A percentile compares a stretch with the other conserved stretches of the same genome.
These are phyloP conservation scores for Prenolepis imparis DNA, from an alignment of 2,888 invertebrate species.

Conservation along the genomic window DNA sequence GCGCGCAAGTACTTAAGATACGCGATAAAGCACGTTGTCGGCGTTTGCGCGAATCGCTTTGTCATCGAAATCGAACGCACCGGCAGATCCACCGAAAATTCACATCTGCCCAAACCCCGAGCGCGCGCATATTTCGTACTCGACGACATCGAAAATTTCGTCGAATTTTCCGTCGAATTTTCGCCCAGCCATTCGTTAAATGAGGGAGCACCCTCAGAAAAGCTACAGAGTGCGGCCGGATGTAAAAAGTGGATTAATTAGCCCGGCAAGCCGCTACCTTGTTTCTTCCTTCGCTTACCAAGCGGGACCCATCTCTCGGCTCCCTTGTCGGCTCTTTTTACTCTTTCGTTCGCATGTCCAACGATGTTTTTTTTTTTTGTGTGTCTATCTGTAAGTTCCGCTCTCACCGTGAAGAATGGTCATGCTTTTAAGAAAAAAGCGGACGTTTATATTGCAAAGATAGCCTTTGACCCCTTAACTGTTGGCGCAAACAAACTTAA, in stretches of 20 bases:
- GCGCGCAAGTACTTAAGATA: slow-evolving; percentile 27
- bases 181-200: neutral
- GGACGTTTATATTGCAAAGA: slow-evolving; percentile 20
- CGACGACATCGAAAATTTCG: neutral
- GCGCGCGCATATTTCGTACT: neutral
- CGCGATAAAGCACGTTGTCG: slow-evolving; percentile 48
- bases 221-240: slow-evolving; percentile 40
- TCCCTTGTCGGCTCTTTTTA: slow-evolving; percentile 61
- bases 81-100: slow-evolving; percentile 22
- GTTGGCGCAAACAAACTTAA: slow-evolving; percentile 3
- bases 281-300: slow-evolving; percentile 67
- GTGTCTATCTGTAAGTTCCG: slow-evolving; percentile 35
- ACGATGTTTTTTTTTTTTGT: slow-evolving; percentile 3
- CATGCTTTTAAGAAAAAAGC: slow-evolving; percentile 27
- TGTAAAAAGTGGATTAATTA: slow-evolving; percentile 77
- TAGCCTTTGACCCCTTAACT: slow-evolving; percentile 17
- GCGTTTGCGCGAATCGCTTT: slow-evolving; percentile 37
- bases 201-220: slow-evolving; percentile 27
- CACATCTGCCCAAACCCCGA: neutral
- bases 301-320: slow-evolving; percentile 64
- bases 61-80: slow-evolving; percentile 41
- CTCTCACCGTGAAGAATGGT: slow-evolving; percentile 40
- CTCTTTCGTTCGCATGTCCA: slow-evolving; percentile 60
- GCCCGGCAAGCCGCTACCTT: slow-evolving; percentile 65
- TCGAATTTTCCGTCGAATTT: slow-evolving; percentile 50